Evolutionary conservation across 2,888 invertebrate genomes (phyloP).

Genomic region (Melikaiella ostensackeni): DNA sequence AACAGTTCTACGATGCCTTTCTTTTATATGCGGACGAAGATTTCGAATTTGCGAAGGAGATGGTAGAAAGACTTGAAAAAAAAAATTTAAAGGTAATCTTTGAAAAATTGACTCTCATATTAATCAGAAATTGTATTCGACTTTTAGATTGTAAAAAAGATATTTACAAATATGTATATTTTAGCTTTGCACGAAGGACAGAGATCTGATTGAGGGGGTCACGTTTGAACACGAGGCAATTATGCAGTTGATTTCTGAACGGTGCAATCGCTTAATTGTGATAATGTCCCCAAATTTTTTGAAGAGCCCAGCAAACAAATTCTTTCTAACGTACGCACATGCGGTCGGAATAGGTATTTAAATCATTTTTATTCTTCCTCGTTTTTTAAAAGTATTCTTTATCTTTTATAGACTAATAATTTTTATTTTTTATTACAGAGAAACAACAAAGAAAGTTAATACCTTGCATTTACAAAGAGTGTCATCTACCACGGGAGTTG

Average conservation of each 20-base stretch:
- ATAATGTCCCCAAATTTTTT: conserved; percentile 89
- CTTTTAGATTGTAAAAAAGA: not conserved
- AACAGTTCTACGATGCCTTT: conserved; percentile 88
- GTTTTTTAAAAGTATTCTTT: not conserved
- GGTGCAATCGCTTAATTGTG: conserved; percentile 88
- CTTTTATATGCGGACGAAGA: conserved; percentile 88
- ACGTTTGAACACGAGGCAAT: conserved; percentile 86
- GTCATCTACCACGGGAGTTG: conserved; percentile 83
- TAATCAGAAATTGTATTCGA: conserved; percentile 27
- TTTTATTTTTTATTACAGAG: conserved; percentile 68
- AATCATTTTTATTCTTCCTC: not conserved
- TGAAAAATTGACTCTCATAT: not conserved
- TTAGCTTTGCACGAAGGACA: conserved; percentile 87
- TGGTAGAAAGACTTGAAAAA: conserved; percentile 82
- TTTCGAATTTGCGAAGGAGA: conserved; percentile 82
- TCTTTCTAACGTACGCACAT: conserved; percentile 89
- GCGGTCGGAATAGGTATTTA: conserved; percentile 87
- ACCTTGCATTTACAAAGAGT: conserved; percentile 84
- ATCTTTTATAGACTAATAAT: conserved; percentile 62
- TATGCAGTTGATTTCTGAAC: conserved; percentile 84
- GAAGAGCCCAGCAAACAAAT: conserved; percentile 85
- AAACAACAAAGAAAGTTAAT: conserved; percentile 82
- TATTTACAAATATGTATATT: conserved; percentile 50
- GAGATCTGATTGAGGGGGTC: conserved; percentile 85
- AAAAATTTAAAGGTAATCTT: conserved; percentile 81